phyloP scores from a whole-genome alignment of 2,888 invertebrate species.

The Agrochola litura region DNA sequence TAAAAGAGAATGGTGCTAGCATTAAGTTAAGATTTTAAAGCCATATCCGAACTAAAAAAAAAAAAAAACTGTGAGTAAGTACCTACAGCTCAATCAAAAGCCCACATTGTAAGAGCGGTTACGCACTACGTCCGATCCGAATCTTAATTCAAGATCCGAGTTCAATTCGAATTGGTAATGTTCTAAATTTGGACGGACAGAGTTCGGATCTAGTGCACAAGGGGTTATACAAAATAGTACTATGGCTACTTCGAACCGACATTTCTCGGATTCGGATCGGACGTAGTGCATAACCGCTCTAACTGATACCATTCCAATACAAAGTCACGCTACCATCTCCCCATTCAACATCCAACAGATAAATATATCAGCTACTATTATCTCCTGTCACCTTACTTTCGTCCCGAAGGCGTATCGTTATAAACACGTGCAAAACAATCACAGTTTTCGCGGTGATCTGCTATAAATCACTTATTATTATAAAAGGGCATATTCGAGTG shows the following conservation, averaged over 20 bases:
- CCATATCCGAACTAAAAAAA: not conserved
- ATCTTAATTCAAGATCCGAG: no score
- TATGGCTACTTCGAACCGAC: no score
- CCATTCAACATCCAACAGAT: conserved; percentile 72
- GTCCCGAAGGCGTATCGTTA: conserved; percentile 76
- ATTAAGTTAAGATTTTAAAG: not conserved
- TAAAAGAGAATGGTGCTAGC: not conserved
- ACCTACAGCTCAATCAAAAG: conserved; percentile 53
- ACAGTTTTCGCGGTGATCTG: conserved; percentile 79
- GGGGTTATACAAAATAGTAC: no score
- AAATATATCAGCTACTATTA: conserved; percentile 64
- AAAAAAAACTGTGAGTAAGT: not conserved
- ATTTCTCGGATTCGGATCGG: no score
- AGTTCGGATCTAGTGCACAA: no score
- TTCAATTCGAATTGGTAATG: no score
- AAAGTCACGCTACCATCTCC: conserved; percentile 50
- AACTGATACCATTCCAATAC: conserved; percentile 32
- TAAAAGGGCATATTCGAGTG: conserved; percentile 89
- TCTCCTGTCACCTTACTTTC: conserved; percentile 65
- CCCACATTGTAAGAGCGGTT: conserved; percentile 30
- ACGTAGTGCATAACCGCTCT: no score
- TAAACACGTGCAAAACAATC: conserved; percentile 88
- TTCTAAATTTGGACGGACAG: no score
- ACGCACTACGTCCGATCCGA: no score
- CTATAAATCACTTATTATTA: conserved; percentile 89